phyloP scores from a whole-genome alignment of 2,797 vertebrate genomes.

The Rhincodon typus region DNA sequence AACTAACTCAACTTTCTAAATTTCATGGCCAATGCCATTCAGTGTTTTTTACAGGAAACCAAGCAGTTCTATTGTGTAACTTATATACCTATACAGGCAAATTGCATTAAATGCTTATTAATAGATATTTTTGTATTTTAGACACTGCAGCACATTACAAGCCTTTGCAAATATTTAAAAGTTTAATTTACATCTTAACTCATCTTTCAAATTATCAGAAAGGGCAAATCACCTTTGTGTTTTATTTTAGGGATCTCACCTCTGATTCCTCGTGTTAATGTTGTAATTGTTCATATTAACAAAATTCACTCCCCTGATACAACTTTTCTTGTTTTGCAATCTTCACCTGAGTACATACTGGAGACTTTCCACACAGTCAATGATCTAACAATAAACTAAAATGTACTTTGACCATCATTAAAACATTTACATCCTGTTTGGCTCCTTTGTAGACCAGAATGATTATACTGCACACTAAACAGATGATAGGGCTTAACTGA shows the following conservation, averaged over 20 bases:
- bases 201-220: not conserved
- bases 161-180: not conserved
- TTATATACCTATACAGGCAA: not conserved
- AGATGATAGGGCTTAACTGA: slow-evolving; percentile 13
- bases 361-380: slow-evolving; percentile 1
- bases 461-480: slow-evolving; percentile 23
- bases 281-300: slow-evolving; percentile 29
- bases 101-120: not conserved
- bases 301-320: not conserved
- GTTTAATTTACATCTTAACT: not conserved
- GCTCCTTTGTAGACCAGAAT: slow-evolving; percentile 7
- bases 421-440: slow-evolving; percentile 33
- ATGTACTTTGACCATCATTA: slow-evolving; percentile 36
- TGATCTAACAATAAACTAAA: slow-evolving; percentile 32
- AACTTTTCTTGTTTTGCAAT: not conserved
- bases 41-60: not conserved
- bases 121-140: not conserved
- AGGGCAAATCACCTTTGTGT: not conserved
- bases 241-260: slow-evolving; percentile 17
- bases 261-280: not conserved
- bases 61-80: not conserved
- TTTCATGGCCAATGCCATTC: not conserved
- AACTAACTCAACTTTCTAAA: not conserved
- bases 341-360: not conserved
- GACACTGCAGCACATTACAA: not conserved